These are phyloP conservation scores for Diadumene lineata DNA, from an alignment of 92 coral and sea anemone genomes.

Conservation along the genomic window DNA sequence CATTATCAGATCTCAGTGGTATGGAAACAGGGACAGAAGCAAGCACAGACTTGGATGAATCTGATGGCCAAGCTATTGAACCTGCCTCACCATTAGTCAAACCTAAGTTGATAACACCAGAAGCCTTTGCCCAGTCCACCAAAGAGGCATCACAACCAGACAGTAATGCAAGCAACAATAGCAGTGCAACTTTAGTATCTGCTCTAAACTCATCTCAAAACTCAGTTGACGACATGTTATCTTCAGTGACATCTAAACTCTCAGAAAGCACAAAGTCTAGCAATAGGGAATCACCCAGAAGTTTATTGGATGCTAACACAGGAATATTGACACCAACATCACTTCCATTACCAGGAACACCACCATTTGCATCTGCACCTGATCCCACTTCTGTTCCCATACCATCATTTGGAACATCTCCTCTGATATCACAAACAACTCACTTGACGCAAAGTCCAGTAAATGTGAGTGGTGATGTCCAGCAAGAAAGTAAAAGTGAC, in stretches of 20 bases:
- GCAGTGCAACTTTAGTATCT: conserved; percentile 86
- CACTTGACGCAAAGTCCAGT: conserved; percentile 5
- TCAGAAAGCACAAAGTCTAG: conserved; percentile 84
- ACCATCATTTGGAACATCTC: conserved; percentile 20
- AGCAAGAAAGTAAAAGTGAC: not conserved
- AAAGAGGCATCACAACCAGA: conserved; percentile 62
- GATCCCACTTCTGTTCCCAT: conserved; percentile 51
- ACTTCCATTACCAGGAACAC: conserved; percentile 73
- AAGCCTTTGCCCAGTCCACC: conserved; percentile 69
- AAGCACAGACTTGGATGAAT: conserved; percentile 76
- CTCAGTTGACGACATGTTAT: conserved; percentile 60
- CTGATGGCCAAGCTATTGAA: conserved; percentile 54
- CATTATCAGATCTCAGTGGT: conserved; percentile 91
- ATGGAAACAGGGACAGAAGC: conserved; percentile 86
- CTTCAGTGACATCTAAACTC: conserved; percentile 77
- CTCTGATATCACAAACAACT: not conserved
- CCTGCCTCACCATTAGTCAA: conserved; percentile 36
- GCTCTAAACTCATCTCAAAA: conserved; percentile 63
- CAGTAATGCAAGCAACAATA: conserved; percentile 50
- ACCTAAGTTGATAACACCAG: conserved; percentile 85
- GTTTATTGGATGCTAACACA: conserved; percentile 44
- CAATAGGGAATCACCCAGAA: conserved; percentile 57
- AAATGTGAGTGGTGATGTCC: not conserved
- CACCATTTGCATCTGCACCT: conserved; percentile 39
- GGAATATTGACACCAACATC: conserved; percentile 76